A percentile compares a stretch with the other conserved stretches of the same genome.
These are phyloP conservation scores for Myopa testacea DNA, from an alignment of 2,888 invertebrate species.

Conservation along the genomic window DNA sequence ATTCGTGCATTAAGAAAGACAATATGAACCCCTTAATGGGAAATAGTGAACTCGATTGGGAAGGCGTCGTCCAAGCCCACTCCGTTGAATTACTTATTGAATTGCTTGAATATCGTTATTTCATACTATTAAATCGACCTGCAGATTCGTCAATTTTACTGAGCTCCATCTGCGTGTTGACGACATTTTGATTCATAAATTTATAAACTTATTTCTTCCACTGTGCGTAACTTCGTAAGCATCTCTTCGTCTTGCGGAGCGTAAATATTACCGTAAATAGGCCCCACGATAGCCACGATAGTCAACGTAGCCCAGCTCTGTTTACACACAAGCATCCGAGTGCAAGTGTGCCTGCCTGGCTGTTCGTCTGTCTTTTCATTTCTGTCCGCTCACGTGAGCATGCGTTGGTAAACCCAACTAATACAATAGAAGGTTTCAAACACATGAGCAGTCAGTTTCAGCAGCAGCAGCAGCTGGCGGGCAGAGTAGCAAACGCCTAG, in stretches of 20 bases:
- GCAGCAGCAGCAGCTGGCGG: slow-evolving; percentile 13
- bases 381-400: slow-evolving; percentile 20
- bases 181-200: no score
- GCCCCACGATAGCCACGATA: neutral
- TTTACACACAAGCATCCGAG: neutral
- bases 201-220: neutral
- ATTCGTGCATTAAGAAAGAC: no score
- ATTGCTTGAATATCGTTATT: no score
- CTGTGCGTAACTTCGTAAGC: slow-evolving; percentile 18
- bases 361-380: slow-evolving; percentile 3
- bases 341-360: neutral
- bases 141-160: no score
- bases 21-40: no score
- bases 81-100: no score
- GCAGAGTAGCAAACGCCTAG: slow-evolving; percentile 19
- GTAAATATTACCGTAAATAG: slow-evolving; percentile 20
- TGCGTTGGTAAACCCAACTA: slow-evolving; percentile 18
- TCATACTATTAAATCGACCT: no score
- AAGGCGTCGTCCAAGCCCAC: no score
- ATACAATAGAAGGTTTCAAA: slow-evolving; percentile 11
- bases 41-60: no score
- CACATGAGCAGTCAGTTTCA: neutral
- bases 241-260: slow-evolving; percentile 16
- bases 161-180: no score
- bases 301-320: slow-evolving; percentile 6